Percentiles rank a stretch among this genome's conserved stretches.
These are phyloP conservation scores for Morelia viridis DNA, from an alignment of 2,797 vertebrate species.

Conservation along the genomic window DNA sequence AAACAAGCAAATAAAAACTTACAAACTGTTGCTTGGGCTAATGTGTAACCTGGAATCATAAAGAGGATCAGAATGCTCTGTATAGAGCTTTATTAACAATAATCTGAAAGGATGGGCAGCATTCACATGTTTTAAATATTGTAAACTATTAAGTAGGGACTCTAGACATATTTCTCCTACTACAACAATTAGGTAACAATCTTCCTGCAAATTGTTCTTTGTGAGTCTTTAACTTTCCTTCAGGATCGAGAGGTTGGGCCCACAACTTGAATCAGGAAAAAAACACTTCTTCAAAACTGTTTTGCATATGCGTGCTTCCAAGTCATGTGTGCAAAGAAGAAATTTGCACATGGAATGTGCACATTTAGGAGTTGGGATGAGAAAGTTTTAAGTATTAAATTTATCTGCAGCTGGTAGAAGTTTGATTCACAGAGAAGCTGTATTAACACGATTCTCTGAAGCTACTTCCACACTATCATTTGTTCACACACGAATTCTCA, in stretches of 20 bases:
- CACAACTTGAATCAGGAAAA: not conserved
- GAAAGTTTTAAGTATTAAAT: not conserved
- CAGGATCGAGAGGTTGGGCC: not conserved
- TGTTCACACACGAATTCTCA: too few relatives aligned
- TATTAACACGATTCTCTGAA: too few relatives aligned
- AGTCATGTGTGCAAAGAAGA: too few relatives aligned
- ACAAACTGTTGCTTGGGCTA: not conserved
- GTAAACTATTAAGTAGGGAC: not conserved
- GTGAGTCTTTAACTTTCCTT: not conserved
- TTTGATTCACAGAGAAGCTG: too few relatives aligned
- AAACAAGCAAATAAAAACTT: not conserved
- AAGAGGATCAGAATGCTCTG: not conserved
- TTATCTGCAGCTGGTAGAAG: not conserved
- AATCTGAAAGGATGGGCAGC: not conserved
- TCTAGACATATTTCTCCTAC: not conserved
- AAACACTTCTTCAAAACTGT: not conserved
- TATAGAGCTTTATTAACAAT: not conserved
- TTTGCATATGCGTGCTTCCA: not conserved
- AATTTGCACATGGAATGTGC: not conserved
- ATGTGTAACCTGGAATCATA: accelerated
- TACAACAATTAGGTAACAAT: not conserved
- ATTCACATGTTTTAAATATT: too few relatives aligned
- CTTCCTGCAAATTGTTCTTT: not conserved
- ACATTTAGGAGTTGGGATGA: not conserved
- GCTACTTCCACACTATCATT: too few relatives aligned